Evolutionary conservation across 2,888 invertebrate genomes (phyloP).

Genomic region (Rhogogaster chlorosoma): DNA sequence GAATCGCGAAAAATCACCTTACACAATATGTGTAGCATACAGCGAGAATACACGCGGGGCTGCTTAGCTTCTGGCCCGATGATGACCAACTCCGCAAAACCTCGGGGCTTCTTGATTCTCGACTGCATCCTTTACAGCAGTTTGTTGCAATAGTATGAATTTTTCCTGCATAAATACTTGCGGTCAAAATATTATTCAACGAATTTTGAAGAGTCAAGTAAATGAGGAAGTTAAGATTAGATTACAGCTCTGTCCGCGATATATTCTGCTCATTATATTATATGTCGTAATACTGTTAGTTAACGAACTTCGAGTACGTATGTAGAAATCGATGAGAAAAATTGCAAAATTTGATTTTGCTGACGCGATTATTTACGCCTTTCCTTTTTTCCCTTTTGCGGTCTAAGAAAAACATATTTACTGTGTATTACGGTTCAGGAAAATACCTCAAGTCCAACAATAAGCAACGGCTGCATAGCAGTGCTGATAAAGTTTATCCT

Average conservation of each 20-base stretch:
- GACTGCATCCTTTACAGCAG: background rate
- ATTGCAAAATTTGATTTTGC: background rate
- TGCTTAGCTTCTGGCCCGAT: background rate
- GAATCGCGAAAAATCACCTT: conserved; percentile 8
- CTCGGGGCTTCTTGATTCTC: conserved; percentile 2
- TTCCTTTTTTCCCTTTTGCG: background rate
- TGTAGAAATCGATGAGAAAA: background rate
- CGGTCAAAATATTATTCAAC: background rate
- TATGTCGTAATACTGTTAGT: too few relatives aligned
- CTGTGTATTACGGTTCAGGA: background rate
- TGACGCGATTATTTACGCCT: background rate
- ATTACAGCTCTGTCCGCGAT: background rate
- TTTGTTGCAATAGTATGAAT: background rate
- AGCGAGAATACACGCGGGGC: background rate
- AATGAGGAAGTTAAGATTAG: background rate
- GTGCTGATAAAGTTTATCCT: background rate
- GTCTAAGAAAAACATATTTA: background rate
- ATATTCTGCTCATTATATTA: background rate
- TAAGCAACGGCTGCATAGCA: background rate
- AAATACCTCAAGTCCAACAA: background rate
- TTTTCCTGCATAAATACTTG: background rate
- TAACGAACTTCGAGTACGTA: too few relatives aligned
- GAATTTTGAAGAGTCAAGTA: background rate
- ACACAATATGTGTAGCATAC: background rate
- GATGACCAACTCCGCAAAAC: background rate